Conservation (phyloP, 2,113 vertebrate genomes). For the Zosterops lateralis region DNA sequence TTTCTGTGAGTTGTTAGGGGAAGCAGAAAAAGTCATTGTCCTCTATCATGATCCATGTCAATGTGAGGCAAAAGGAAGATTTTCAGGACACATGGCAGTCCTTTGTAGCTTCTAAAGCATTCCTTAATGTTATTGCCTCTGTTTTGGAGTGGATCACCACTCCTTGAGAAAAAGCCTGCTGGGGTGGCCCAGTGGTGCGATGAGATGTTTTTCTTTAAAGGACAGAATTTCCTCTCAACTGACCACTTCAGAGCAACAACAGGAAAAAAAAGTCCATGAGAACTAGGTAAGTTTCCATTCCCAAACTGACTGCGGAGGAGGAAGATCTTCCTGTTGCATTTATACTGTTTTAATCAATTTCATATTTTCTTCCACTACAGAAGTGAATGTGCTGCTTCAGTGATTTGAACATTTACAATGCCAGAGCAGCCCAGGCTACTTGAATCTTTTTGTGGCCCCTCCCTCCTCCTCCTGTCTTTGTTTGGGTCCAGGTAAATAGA, state of each 20-base stretch:
- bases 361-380: slow-evolving; percentile 20
- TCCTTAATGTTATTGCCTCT: background rate
- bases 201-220: background rate
- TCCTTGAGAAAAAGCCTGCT: background rate
- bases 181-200: background rate
- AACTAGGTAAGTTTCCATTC: slow-evolving; percentile 50
- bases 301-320: slow-evolving; percentile 18
- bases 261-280: background rate
- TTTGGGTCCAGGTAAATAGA: slow-evolving; percentile 59
- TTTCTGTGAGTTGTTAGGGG: background rate
- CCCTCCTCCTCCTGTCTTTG: background rate
- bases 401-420: slow-evolving; percentile 33
- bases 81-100: background rate
- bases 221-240: background rate
- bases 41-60: background rate
- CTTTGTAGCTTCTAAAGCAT: background rate
- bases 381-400: background rate
- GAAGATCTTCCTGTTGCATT: slow-evolving; percentile 26
- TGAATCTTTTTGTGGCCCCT: background rate
- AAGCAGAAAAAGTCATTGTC: background rate
- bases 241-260: background rate
- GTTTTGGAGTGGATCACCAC: background rate
- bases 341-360: slow-evolving; percentile 38
- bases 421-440: background rate
- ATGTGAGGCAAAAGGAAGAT: background rate